Conservation (phyloP, 2,888 invertebrate genomes). For the Hypena proboscidalis region DNA sequence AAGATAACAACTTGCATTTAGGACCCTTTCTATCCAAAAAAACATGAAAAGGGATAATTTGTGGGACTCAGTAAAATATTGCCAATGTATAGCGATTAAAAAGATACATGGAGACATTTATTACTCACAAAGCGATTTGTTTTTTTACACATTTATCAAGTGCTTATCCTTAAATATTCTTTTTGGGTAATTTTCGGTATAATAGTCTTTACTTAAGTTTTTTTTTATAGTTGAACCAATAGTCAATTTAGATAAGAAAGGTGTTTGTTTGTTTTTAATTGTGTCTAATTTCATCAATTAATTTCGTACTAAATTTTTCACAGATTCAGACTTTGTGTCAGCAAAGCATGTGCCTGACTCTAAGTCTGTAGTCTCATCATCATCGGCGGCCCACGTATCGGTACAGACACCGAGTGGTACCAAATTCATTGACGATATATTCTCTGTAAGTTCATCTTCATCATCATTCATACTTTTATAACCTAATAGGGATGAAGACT, state of each 20-base stretch:
- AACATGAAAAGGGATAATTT: slow-evolving; percentile 9
- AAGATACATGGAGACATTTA: slow-evolving; percentile 16
- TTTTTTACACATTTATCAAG: slow-evolving; percentile 10
- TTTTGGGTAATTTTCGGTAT: background rate
- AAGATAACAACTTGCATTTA: no score
- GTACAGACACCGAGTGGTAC: slow-evolving; percentile 75
- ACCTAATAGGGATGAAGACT: no score
- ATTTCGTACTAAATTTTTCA: slow-evolving; percentile 21
- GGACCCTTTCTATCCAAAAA: background rate
- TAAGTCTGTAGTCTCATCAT: slow-evolving; percentile 60
- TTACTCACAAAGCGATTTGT: slow-evolving; percentile 9
- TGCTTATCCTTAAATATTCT: background rate
- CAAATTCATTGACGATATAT: slow-evolving; percentile 73
- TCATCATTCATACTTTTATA: slow-evolving; percentile 10
- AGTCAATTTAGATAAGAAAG: slow-evolving; percentile 8
- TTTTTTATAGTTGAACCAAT: background rate
- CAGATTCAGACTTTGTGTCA: slow-evolving; percentile 62
- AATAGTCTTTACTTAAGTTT: background rate
- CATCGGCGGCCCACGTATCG: slow-evolving; percentile 68
- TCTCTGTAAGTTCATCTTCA: slow-evolving; percentile 75
- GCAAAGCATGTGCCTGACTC: slow-evolving; percentile 67
- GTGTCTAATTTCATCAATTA: slow-evolving; percentile 6
- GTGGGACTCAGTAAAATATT: slow-evolving; percentile 13
- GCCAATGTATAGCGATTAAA: slow-evolving; percentile 15
- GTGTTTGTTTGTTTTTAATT: background rate